These are phyloP conservation scores for Neodiprion fabricii DNA, from an alignment of 1,140 invertebrate genomes.

Conservation along the genomic window DNA sequence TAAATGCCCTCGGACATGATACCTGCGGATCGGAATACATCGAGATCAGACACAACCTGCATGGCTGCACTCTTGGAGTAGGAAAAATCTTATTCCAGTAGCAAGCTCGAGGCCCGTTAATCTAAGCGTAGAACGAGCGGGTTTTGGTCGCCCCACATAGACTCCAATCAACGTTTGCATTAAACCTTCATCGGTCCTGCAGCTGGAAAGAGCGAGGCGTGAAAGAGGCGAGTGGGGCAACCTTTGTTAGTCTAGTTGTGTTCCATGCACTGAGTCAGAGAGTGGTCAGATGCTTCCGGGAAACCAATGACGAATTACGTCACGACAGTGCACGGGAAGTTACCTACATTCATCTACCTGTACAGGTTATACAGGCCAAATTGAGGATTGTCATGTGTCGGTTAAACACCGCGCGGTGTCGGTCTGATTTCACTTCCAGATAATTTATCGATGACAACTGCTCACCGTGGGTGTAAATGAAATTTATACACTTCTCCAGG, in stretches of 20 bases:
- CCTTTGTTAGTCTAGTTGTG: not conserved
- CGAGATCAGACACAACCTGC: not conserved
- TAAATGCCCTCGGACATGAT: slow-evolving; percentile 88
- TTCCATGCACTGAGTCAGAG: not conserved
- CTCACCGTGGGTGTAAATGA: slow-evolving; percentile 83
- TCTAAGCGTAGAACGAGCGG: not conserved
- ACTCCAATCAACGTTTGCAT: not conserved
- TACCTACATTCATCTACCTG: too few relatives aligned
- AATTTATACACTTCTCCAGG: slow-evolving; percentile 90
- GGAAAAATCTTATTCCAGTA: not conserved
- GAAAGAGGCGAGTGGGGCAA: not conserved
- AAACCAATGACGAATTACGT: slow-evolving; percentile 5
- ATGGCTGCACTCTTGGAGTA: not conserved
- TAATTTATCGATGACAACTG: not conserved
- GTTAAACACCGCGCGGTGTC: not conserved
- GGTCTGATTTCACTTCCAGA: not conserved
- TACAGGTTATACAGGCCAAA: not conserved
- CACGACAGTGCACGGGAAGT: not conserved
- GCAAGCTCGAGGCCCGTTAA: not conserved
- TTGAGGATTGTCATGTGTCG: not conserved
- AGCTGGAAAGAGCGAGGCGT: not conserved
- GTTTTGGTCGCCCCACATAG: not conserved
- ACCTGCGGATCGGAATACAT: slow-evolving; percentile 61
- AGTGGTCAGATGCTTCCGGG: not conserved
- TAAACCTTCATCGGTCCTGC: not conserved